Conservation (phyloP, 2,113 vertebrate species). For the Halichoeres trimaculatus region DNA sequence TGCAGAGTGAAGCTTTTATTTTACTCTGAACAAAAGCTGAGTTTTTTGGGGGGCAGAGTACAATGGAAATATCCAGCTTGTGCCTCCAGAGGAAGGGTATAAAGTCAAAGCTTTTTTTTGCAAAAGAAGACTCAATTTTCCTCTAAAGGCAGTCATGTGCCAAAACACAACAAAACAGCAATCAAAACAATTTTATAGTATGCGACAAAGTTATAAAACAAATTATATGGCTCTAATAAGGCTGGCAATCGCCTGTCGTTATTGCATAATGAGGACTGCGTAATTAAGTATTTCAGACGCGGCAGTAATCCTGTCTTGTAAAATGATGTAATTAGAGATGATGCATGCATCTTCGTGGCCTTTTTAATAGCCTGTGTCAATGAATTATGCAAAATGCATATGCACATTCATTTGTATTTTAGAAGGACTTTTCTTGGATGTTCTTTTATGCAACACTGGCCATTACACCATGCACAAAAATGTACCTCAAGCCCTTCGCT, state of each 20-base stretch:
- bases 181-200: conserved; percentile 65
- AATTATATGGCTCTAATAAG: conserved; percentile 65
- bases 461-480: neutral
- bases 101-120: conserved; percentile 45
- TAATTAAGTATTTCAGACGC: conserved; percentile 71
- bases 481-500: neutral
- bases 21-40: conserved; percentile 33
- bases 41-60: conserved; percentile 37
- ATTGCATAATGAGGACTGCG: conserved; percentile 63
- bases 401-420: conserved; percentile 41
- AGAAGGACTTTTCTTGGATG: conserved; percentile 38
- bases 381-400: conserved; percentile 62
- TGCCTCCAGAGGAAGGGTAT: conserved; percentile 37
- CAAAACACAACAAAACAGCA: conserved; percentile 62
- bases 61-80: conserved; percentile 36
- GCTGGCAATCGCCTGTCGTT: conserved; percentile 56
- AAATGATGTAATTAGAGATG: conserved; percentile 72
- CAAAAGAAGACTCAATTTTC: conserved; percentile 28
- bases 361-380: conserved; percentile 55
- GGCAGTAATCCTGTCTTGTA: conserved; percentile 67
- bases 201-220: conserved; percentile 55
- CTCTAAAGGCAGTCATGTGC: conserved; percentile 41
- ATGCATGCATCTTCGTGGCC: conserved; percentile 65
- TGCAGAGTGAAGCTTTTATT: conserved; percentile 52
- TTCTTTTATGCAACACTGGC: conserved; percentile 27